These are phyloP conservation scores for Eristalis tenax DNA, from an alignment of 2,888 invertebrate species.

Conservation along the genomic window DNA sequence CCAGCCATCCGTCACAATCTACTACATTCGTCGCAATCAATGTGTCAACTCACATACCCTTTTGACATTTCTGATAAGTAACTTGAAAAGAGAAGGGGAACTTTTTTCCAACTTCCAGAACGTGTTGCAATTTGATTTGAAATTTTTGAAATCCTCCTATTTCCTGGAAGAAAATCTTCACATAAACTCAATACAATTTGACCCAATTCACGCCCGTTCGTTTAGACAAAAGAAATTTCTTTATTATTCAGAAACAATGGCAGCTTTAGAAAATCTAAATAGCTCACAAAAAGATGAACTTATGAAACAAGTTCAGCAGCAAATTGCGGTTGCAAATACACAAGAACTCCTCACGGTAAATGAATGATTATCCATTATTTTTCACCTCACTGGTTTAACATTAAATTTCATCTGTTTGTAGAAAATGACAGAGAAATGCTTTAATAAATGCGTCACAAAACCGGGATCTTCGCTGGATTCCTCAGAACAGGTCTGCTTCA, in stretches of 20 bases:
- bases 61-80: conserved; percentile 28
- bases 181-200: not conserved
- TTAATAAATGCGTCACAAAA: conserved; percentile 95
- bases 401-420: conserved; percentile 79
- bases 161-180: not conserved
- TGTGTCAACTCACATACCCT: not conserved
- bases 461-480: conserved; percentile 94
- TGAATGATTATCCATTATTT: not conserved
- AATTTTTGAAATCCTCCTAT: not conserved
- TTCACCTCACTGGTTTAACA: not conserved
- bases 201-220: not conserved
- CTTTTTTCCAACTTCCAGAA: not conserved
- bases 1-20: not conserved
- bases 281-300: conserved; percentile 91
- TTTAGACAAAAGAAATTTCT: not conserved
- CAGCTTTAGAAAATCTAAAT: conserved; percentile 83
- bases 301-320: conserved; percentile 97
- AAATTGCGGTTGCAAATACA: conserved; percentile 95
- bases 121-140: conserved; percentile 25
- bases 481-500: conserved; percentile 88
- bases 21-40: conserved; percentile 1
- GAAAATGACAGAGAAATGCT: conserved; percentile 99
- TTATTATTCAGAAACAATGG: conserved; percentile 10
- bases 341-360: conserved; percentile 93
- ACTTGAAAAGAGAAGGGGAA: not conserved